These are phyloP conservation scores for Cherax destructor DNA, from an alignment of 1,140 invertebrate species.

Conservation along the genomic window DNA sequence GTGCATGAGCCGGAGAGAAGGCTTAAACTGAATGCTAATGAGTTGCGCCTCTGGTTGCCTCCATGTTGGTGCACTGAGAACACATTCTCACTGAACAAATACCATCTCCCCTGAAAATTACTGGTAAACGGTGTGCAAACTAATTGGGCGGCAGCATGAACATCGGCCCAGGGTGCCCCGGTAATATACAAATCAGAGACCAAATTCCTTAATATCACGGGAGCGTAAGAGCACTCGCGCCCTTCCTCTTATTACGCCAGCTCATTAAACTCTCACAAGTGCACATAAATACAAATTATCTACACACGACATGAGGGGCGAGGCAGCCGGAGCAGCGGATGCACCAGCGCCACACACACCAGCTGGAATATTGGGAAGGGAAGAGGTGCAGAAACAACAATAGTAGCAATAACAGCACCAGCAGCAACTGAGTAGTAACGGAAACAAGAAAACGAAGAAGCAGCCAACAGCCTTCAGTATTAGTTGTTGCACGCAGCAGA, in stretches of 20 bases:
- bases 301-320: not conserved
- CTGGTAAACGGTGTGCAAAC: not conserved
- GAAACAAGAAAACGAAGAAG: not conserved
- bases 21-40: not conserved
- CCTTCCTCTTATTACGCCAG: slow-evolving; percentile 33
- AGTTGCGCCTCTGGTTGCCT: not conserved
- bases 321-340: not conserved
- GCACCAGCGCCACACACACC: not conserved
- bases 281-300: slow-evolving; percentile 36
- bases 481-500: not conserved
- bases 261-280: slow-evolving; percentile 19
- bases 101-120: slow-evolving; percentile 16
- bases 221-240: slow-evolving; percentile 15
- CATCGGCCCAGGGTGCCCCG: not conserved
- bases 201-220: slow-evolving; percentile 16
- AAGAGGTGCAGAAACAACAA: not conserved
- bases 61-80: not conserved
- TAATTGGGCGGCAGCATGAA: slow-evolving; percentile 5
- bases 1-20: not conserved
- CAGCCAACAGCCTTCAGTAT: not conserved
- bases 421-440: not conserved
- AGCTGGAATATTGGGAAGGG: too few relatives aligned
- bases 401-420: not conserved
- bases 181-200: not conserved
- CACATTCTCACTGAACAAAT: not conserved